These are phyloP conservation scores for Noctilio leporinus DNA, from an alignment of 2,113 vertebrate genomes.

Conservation along the genomic window DNA sequence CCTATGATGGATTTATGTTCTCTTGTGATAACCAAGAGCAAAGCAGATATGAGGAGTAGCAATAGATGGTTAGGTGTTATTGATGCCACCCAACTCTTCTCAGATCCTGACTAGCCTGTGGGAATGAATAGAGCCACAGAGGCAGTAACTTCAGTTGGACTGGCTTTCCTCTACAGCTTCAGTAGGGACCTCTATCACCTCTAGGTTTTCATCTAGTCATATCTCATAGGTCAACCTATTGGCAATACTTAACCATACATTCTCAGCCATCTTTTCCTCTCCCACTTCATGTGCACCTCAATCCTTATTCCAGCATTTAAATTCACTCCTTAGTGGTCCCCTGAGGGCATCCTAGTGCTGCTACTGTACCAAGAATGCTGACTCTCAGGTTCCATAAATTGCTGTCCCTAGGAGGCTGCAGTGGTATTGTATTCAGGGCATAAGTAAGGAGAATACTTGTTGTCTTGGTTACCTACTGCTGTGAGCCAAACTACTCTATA, in stretches of 20 bases:
- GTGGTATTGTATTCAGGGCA: not conserved
- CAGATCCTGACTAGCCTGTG: not conserved
- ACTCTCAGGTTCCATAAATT: not conserved
- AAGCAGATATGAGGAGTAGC: not conserved
- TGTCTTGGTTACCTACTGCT: not conserved
- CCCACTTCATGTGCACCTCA: not conserved
- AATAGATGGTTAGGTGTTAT: not conserved
- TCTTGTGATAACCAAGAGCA: not conserved
- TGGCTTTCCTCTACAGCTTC: not conserved
- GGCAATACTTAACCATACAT: not conserved
- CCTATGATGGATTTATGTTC: not conserved
- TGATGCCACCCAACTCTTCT: not conserved
- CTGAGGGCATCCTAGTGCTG: not conserved
- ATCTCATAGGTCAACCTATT: not conserved
- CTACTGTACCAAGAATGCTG: not conserved
- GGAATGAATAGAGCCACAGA: not conserved
- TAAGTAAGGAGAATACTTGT: not conserved
- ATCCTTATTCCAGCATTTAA: not conserved
- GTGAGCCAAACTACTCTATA: not conserved
- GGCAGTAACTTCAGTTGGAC: not conserved
- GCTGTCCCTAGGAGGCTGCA: not conserved
- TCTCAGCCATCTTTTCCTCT: not conserved
- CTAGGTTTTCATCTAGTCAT: not conserved
- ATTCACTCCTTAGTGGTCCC: not conserved
- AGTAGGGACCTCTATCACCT: not conserved